A percentile compares a stretch with the other conserved stretches of the same genome.
Conservation (phyloP, 2,888 invertebrate genomes). For the Vanessa cardui region DNA sequence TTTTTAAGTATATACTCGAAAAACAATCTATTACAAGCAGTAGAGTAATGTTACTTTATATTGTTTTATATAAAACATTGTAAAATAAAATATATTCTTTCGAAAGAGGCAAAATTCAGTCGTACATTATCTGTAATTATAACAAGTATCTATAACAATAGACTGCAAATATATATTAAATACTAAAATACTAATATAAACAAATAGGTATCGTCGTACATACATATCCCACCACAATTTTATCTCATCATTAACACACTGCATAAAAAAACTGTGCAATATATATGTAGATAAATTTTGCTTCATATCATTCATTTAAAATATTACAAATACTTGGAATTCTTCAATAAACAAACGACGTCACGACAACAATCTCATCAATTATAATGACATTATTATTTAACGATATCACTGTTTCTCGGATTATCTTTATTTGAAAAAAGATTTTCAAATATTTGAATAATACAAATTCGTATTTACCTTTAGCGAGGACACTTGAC, state of each 20-base stretch:
- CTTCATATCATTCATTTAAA: background rate
- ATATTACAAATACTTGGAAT: background rate
- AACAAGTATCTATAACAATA: no score
- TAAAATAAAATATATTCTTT: no score
- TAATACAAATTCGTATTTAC: slow-evolving; percentile 7
- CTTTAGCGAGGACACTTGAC: slow-evolving; percentile 14
- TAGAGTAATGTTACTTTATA: no score
- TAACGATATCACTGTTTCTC: background rate
- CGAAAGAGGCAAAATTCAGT: no score
- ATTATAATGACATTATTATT: background rate
- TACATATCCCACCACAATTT: no score
- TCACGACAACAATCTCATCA: slow-evolving; percentile 4
- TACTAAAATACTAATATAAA: no score
- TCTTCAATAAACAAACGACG: slow-evolving; percentile 13
- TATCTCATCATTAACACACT: background rate
- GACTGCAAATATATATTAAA: no score
- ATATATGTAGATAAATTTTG: background rate
- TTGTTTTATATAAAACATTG: no score
- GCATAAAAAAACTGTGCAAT: background rate
- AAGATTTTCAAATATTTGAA: background rate
- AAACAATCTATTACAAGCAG: no score
- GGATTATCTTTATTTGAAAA: background rate
- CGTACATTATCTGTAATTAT: no score
- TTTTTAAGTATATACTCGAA: no score
- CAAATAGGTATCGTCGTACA: no score